phyloP scores from a whole-genome alignment of 2,113 vertebrate species.

The Eubucco bourcierii region DNA sequence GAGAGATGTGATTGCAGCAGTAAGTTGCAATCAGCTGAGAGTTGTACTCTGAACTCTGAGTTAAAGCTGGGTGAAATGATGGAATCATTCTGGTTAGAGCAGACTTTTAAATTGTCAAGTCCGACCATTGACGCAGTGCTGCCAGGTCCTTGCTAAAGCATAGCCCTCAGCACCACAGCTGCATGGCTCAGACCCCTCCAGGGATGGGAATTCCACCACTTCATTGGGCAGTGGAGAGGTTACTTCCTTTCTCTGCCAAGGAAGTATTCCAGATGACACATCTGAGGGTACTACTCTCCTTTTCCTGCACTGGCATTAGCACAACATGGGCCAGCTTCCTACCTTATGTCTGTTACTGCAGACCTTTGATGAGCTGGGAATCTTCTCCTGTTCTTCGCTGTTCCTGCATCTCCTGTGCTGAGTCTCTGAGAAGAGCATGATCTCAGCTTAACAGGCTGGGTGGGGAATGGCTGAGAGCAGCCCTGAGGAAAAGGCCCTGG shows the following conservation, averaged over 20 bases:
- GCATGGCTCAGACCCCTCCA: too few species aligned
- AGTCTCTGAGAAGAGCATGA: neutral
- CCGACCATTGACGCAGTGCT: too few species aligned
- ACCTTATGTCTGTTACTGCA: neutral
- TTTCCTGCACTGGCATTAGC: neutral
- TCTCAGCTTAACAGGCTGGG: neutral
- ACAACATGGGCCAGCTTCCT: neutral
- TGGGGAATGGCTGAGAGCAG: too few species aligned
- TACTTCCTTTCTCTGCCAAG: neutral
- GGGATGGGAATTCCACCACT: too few species aligned
- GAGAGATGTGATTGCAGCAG: neutral
- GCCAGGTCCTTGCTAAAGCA: too few species aligned
- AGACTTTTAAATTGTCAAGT: too few species aligned
- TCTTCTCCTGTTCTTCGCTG: neutral
- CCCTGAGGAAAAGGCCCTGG: too few species aligned
- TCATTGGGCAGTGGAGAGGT: neutral
- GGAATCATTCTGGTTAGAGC: too few species aligned
- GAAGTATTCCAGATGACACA: neutral
- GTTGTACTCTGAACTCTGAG: rapidly evolving
- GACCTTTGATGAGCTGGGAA: neutral
- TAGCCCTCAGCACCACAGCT: too few species aligned
- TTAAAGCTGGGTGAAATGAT: neutral
- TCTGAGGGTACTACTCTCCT: neutral
- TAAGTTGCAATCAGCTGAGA: neutral
- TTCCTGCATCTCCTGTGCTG: neutral